phyloP scores from a whole-genome alignment of 2,888 invertebrate genomes.

The Diplolepis rosae region DNA sequence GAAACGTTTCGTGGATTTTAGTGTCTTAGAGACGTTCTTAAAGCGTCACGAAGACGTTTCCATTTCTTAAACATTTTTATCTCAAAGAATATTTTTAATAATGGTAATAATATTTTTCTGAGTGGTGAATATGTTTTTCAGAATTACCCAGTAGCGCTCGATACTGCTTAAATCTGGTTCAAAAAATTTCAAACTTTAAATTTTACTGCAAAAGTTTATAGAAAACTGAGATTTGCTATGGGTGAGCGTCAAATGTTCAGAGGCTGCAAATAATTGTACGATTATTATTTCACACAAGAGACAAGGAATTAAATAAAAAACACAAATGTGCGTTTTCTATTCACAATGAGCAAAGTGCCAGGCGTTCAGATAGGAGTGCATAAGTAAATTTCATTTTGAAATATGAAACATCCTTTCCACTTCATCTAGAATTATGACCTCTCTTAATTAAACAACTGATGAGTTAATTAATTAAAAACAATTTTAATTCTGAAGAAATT shows the following conservation, averaged over 20 bases:
- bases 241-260: slow-evolving; percentile 60
- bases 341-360: neutral
- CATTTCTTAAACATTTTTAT: no score
- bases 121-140: no score
- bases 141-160: no score
- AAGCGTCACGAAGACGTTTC: no score
- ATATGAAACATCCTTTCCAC: neutral
- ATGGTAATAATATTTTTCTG: no score
- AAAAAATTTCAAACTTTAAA: no score
- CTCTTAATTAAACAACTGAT: neutral
- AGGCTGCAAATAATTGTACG: slow-evolving; percentile 67
- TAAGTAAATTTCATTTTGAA: neutral
- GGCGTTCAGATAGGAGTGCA: neutral
- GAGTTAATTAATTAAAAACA: no score
- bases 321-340: neutral
- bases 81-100: no score
- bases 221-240: slow-evolving; percentile 24
- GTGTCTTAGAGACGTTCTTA: no score
- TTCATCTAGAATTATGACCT: neutral
- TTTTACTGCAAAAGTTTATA: neutral
- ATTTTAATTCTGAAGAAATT: no score
- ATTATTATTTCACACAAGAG: slow-evolving; percentile 62
- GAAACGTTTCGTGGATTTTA: no score
- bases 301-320: slow-evolving; percentile 24
- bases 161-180: no score